Conservation (phyloP, 2,888 invertebrate species). For the Acleris literana region DNA sequence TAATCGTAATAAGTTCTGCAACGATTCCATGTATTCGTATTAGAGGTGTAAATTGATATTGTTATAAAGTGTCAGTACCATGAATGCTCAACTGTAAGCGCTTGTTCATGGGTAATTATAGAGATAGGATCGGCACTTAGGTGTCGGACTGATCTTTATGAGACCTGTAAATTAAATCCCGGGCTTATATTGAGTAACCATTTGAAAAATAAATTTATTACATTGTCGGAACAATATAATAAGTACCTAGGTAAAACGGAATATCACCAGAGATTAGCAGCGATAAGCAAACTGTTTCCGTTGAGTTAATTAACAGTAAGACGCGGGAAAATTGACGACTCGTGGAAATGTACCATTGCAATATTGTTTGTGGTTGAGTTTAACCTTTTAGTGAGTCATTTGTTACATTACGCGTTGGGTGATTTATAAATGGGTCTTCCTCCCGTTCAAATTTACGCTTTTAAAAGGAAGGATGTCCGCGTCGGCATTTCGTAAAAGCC, state of each 20-base stretch:
- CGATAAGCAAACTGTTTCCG: conserved; percentile 29
- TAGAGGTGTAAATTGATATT: no score
- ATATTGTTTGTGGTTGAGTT: background rate
- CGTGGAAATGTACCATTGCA: conserved; percentile 19
- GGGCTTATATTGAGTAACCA: background rate
- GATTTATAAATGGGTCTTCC: no score
- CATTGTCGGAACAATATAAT: conserved; percentile 4
- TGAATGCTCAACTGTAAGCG: no score
- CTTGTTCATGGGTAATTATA: no score
- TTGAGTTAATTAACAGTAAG: conserved; percentile 21
- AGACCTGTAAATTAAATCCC: background rate
- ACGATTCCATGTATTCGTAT: no score
- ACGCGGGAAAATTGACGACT: conserved; percentile 9
- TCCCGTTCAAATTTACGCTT: background rate
- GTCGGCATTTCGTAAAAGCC: no score
- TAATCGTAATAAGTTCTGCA: no score
- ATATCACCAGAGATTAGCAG: conserved; percentile 21
- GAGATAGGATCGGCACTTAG: no score
- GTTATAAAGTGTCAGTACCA: no score
- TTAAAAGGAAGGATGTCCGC: no score
- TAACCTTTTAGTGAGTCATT: no score
- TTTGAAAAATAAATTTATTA: background rate
- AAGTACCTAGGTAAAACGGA: background rate
- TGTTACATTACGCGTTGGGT: no score
- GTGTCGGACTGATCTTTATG: background rate